A percentile compares a stretch with the other conserved stretches of the same genome.
phyloP scores from a whole-genome alignment of 2,797 vertebrate species.

The Rhinella marina region DNA sequence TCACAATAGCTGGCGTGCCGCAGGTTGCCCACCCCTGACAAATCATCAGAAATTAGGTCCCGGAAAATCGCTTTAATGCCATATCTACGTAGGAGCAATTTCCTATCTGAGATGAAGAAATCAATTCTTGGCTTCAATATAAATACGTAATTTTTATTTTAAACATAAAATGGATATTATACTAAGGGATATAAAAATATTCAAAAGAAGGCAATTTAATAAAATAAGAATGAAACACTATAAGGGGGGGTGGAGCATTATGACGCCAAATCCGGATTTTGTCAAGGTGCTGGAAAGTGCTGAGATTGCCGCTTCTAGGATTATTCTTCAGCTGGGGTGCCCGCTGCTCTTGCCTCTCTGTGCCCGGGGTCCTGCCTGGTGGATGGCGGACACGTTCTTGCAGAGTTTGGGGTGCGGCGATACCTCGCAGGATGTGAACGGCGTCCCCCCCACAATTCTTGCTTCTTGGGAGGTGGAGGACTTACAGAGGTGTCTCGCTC shows the following conservation, averaged over 20 bases:
- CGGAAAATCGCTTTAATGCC: too few species aligned
- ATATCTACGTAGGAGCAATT: too few species aligned
- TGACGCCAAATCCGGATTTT: not conserved
- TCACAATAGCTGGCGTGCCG: too few species aligned
- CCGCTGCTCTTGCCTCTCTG: not conserved
- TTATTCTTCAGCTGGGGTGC: not conserved
- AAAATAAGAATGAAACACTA: not conserved
- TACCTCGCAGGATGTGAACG: not conserved
- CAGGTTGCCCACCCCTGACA: too few species aligned
- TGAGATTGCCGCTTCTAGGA: too few species aligned
- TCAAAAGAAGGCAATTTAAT: not conserved
- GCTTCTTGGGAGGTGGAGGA: not conserved
- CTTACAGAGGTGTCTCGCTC: slow-evolving; percentile 27
- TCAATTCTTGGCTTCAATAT: not conserved
- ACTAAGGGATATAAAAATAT: not conserved
- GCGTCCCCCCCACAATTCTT: not conserved
- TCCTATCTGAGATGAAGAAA: too few species aligned
- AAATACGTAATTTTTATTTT: not conserved
- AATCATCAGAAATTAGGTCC: too few species aligned
- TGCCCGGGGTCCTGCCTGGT: not conserved
- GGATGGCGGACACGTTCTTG: not conserved
- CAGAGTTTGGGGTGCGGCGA: not conserved
- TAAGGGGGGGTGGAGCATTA: not conserved
- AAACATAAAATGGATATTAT: not conserved
- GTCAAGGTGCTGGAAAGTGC: not conserved